Evolutionary conservation across 2,797 vertebrate species (phyloP), one percentile per base, ranked within the genome.

Genomic region (Peromyscus attwateri): DNA sequence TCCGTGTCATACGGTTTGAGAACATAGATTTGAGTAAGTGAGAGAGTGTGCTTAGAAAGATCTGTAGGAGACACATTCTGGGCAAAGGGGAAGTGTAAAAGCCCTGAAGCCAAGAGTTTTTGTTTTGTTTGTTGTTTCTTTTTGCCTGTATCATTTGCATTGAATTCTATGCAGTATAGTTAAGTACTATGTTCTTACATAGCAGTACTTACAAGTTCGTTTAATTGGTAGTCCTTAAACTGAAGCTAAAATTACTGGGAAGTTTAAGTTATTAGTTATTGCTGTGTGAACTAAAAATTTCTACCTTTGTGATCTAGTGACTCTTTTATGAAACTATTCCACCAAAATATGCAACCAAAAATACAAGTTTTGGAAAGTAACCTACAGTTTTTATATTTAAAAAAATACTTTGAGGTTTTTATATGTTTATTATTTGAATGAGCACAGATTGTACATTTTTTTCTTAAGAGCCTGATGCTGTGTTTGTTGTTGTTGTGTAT

Each of bases 331-430:
- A 95, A 93, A 92, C 92, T 91, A 89, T 60, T 55, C 93, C 68
- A 52, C 52, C 52, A 55, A 55, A 55, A 55, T 55, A 55, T 87
- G 34, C 8, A 89, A 11, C 17, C 55, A 73, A 40, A 96, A 85
- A 79, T 96, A 34, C 0, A 89, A 21, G 94, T 96, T 94, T 83
- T 21, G 6, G 80, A 90, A 92, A 88, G 57, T 75, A 68, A 9
- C 87, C 93, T 66, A 85, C 80, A 87, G 6, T 62, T 62, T 89
- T 84, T 85, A n/a, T 82, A 37, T 94, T 94, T 87, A 84, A 94
- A 92, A 94, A 60, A 19, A 88, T 84, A 89, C 66, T 82, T 91
- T 93, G 77, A 93, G 84, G 34, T 62, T 95, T 95, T 92, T 95
- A 77, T 83, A 29, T 92, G 40, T 66, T 95, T 68, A 91, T 90